Evolutionary conservation across 1,140 invertebrate species (phyloP), one percentile per base, ranked within the genome.

Genomic region (Octopus sinensis): DNA sequence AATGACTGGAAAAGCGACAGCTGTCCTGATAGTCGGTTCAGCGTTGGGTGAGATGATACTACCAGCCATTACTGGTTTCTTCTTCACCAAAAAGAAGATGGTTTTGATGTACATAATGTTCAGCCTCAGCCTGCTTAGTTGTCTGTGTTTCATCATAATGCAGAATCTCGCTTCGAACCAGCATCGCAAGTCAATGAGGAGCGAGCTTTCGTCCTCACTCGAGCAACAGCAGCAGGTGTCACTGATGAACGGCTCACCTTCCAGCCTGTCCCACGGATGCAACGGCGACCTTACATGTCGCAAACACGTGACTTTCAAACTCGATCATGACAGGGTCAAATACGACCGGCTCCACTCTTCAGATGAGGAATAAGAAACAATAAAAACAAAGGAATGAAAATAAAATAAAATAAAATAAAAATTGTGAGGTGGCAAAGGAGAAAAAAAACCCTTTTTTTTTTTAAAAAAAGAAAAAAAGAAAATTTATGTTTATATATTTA

Each of bases 11-110:
- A 91, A 91, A 83, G 88, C 91, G 17, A 91, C 92, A 1, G 90
- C 92, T 9, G 86, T 91, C n/a, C 90, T 92, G 83, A 89, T 92
- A 53, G 83, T 92, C 4, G 90, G 91, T 2, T 91, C 90, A 4
- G 90, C 91, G 13, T 84, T 92, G 13, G 92, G 92, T 6, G 91
- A 92, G 84, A 91, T 92, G 90, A 80, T 87, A 1, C 84, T 91
- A 17, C 92, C 91, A 5, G 84, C 88, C 6, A 75, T 88, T 7
- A 89, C 89, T 4, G 89, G 89, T 4, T 87, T 86, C 56, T 84
- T 91, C 17, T 90, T 90, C 83, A 84, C 88, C 6, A 83, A 84
- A 7, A 81, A 86, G 5, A 87, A 88, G 2, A 88, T 90, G 85
- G 84, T 86, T 23, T 82, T 92, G 17, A 90, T 92, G 88, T 91